Conservation (phyloP, 2,797 vertebrate species). For the Poeciliopsis presidionis region DNA sequence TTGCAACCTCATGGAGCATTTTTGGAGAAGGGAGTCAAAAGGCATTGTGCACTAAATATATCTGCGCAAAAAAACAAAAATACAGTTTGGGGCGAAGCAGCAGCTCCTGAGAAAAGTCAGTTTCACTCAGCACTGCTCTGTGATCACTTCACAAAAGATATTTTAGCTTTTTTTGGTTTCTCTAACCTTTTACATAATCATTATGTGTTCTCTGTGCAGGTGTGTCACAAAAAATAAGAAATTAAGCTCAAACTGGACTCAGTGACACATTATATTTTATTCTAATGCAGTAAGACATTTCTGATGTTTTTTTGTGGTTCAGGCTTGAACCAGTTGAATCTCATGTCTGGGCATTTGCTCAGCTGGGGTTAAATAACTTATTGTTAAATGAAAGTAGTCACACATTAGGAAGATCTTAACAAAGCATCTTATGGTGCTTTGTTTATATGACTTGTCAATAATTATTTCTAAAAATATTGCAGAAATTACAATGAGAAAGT, state of each 20-base stretch:
- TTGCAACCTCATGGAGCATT: constrained; percentile 10
- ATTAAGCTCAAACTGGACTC: neutral
- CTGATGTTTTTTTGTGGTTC: neutral
- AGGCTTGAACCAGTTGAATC: neutral
- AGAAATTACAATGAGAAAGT: too few relatives aligned
- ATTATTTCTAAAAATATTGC: too few relatives aligned
- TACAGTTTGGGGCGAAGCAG: neutral
- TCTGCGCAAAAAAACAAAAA: neutral
- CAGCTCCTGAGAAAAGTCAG: neutral
- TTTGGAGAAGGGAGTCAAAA: constrained; percentile 16
- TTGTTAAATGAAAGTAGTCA: neutral
- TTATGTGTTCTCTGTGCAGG: neutral
- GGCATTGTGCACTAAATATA: neutral
- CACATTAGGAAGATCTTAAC: neutral
- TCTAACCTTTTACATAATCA: neutral
- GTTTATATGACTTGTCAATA: too few relatives aligned
- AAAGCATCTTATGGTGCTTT: too few relatives aligned
- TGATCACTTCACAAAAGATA: neutral
- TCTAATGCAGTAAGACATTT: neutral
- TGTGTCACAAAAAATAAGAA: neutral
- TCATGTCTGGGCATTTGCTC: neutral
- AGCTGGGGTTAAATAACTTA: neutral
- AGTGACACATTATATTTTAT: neutral
- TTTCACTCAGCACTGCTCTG: neutral
- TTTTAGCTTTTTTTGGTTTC: neutral